Evolutionary conservation across 2,113 vertebrate species (phyloP), one percentile per base, ranked within the genome.

Genomic region (Chionis minor): DNA sequence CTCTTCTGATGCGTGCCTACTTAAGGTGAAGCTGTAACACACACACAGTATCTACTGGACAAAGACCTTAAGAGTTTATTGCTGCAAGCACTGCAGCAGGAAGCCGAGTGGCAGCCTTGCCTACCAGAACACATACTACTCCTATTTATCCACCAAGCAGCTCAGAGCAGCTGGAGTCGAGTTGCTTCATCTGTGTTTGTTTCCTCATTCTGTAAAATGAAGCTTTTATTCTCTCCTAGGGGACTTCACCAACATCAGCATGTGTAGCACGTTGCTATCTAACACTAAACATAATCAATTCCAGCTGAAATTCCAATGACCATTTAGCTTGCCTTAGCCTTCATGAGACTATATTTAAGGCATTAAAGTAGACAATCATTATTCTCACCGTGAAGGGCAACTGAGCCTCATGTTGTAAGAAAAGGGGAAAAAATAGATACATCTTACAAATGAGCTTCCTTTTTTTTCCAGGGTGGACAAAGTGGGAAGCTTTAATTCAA

Each of bases 151-250:
- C 62, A 71, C 3, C 33, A 58, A 86, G 83, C 54, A 83, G 85
- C 90, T 87, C 23, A 19, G 47, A 95, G 86, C 92, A 96, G 93
- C 92, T 94, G 80, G 80, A 91, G 38, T 91, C 4, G 4, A 92
- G 93, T 54, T 90, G 81, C 81, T 94, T 96, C 86, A 81, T 59
- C 80, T 88, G 33, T 44, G 77, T 80, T 86, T 54, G 19, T 71
- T 83, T 93, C 83, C 80, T 86, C 65, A 42, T 72, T 6, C 45
- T 67, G 63, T 69, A 92, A 94, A 96, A 92, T 15, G 40, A 81
- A 88, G 90, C 92, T 84, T 81, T 82, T 70, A 69, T 87, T 94
- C 66, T 77, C 55, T 89, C 81, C 81, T 58, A 52, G 70, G 88
- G 62, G 77, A 79, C 75, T 69, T 63, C 12, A 58, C 71, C 81